Percentiles rank a stretch among this genome's conserved stretches.
Conservation (phyloP, 1,140 invertebrate species). For the Macrobrachium rosenbergii region DNA sequence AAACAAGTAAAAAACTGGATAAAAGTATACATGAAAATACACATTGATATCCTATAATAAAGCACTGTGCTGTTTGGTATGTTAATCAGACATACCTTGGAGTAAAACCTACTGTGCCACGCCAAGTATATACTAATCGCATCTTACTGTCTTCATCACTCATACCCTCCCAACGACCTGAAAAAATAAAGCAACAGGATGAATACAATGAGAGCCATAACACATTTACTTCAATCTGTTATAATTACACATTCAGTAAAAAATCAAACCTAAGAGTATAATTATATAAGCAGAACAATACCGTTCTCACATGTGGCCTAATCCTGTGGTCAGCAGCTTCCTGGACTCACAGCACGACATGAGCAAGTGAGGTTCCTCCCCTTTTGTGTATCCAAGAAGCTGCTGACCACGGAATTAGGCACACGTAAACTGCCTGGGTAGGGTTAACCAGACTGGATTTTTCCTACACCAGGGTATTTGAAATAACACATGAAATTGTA, state of each 20-base stretch:
- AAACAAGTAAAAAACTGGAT: too few relatives aligned
- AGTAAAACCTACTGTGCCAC: constrained; percentile 38
- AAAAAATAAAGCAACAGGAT: neutral
- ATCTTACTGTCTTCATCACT: constrained; percentile 39
- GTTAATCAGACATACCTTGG: neutral
- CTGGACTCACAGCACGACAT: too few relatives aligned
- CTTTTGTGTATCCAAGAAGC: too few relatives aligned
- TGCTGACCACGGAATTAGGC: too few relatives aligned
- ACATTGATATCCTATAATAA: neutral
- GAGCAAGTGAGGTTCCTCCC: too few relatives aligned
- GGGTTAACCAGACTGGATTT: too few relatives aligned
- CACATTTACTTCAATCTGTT: too few relatives aligned
- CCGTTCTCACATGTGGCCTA: too few relatives aligned
- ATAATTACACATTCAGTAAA: neutral
- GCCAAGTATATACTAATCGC: constrained; percentile 31
- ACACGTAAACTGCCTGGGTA: too few relatives aligned
- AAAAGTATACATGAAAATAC: neutral
- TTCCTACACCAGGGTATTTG: too few relatives aligned
- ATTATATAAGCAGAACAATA: too few relatives aligned
- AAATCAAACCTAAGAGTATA: neutral
- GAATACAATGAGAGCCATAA: neutral
- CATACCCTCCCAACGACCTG: constrained; percentile 48
- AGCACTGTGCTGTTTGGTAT: neutral
- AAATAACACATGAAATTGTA: neutral
- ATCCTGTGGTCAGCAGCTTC: too few relatives aligned